Evolutionary conservation across 2,113 vertebrate species (phyloP).

Genomic region (mouse (Mus musculus)): GRCm39 chr6:24949501-24950000

Average conservation of each 20-base stretch:
- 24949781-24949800: too few species aligned
- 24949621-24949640: not conserved
- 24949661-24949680: not conserved
- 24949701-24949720: not conserved
- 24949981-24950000: too few species aligned
- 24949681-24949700: not conserved
- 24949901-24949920: too few species aligned
- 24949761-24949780: too few species aligned
- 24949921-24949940: not conserved
- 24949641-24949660: conserved; percentile 9
- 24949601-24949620: not conserved
- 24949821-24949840: too few species aligned
- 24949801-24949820: too few species aligned
- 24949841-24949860: too few species aligned
- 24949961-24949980: too few species aligned
- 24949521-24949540: not conserved
- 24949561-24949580: not conserved
- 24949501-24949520: not conserved
- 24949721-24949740: conserved; percentile 10
- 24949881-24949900: too few species aligned
- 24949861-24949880: too few species aligned
- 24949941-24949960: too few species aligned
- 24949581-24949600: not conserved
- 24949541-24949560: not conserved
- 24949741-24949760: not conserved